Evolutionary conservation across 2,888 invertebrate genomes (phyloP).

Genomic region (Caprella mutica): DNA sequence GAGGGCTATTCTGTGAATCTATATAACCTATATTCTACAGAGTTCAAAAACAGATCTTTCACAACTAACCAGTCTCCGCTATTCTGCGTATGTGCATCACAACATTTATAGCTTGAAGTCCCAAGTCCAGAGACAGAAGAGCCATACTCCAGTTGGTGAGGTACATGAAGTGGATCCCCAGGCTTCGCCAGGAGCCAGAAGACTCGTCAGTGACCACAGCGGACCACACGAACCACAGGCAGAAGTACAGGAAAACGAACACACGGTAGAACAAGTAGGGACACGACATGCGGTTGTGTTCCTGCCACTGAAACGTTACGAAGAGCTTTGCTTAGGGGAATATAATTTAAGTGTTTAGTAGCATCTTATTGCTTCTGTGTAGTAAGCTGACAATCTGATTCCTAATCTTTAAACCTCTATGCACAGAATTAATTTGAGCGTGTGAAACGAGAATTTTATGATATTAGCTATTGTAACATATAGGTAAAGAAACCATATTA

Average conservation of each 20-base stretch:
- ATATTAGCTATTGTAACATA: too few relatives aligned
- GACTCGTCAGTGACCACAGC: conserved; percentile 27
- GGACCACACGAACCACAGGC: conserved; percentile 31
- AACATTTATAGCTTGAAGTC: conserved; percentile 26
- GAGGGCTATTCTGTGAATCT: too few relatives aligned
- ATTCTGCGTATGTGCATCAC: conserved; percentile 26
- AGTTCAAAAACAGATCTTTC: too few relatives aligned
- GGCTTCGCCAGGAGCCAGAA: conserved; percentile 3
- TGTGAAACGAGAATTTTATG: too few relatives aligned
- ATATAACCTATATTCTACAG: too few relatives aligned
- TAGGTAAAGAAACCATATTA: too few relatives aligned
- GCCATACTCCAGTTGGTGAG: conserved; percentile 33
- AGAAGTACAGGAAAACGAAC: conserved; percentile 32
- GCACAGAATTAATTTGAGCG: too few relatives aligned
- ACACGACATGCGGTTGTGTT: conserved; percentile 31
- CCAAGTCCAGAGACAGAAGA: conserved; percentile 22
- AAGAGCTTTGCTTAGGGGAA: too few relatives aligned
- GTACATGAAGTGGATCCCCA: conserved; percentile 19
- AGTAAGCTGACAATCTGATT: too few relatives aligned
- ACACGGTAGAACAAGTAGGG: conserved; percentile 29
- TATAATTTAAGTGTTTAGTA: too few relatives aligned
- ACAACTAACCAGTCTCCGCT: conserved; percentile 22
- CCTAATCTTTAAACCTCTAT: too few relatives aligned
- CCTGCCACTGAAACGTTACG: conserved; percentile 28
- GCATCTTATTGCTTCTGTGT: too few relatives aligned